These are phyloP conservation scores for Cardinalis cardinalis DNA, from an alignment of 2,113 vertebrate species.

Conservation along the genomic window DNA sequence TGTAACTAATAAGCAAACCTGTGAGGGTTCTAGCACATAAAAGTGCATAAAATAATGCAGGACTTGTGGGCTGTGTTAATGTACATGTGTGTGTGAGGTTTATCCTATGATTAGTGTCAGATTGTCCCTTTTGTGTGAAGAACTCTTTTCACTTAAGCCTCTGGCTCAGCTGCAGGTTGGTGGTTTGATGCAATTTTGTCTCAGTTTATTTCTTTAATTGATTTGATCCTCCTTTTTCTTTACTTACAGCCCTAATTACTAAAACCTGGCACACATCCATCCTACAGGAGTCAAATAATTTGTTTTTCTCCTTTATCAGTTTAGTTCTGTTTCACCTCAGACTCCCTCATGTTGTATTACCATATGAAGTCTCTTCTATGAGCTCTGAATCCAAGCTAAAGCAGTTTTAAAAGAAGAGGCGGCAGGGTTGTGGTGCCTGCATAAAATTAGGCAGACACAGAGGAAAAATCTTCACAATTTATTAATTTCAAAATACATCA, in stretches of 20 bases:
- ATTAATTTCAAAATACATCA: neutral
- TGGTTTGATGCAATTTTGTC: constrained; percentile 42
- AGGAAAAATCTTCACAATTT: neutral
- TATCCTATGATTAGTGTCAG: constrained; percentile 13
- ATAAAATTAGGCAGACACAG: neutral
- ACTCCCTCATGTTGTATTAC: neutral
- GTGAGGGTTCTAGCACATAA: neutral
- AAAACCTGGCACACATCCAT: constrained; percentile 9
- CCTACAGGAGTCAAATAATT: constrained; percentile 2
- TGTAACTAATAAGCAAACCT: neutral
- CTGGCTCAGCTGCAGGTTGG: neutral
- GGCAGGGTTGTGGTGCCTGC: fast-evolving
- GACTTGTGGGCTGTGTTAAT: neutral
- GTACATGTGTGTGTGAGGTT: neutral
- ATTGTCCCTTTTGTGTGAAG: constrained; percentile 5
- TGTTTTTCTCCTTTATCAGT: neutral
- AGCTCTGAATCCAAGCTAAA: neutral
- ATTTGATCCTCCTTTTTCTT: constrained; percentile 30
- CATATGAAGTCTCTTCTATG: neutral
- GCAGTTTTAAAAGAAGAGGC: neutral
- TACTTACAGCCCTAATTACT: constrained; percentile 7
- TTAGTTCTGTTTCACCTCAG: neutral
- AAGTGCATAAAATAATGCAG: neutral
- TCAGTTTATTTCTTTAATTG: constrained; percentile 45
- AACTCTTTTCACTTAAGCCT: constrained; percentile 6